phyloP scores from a whole-genome alignment of 2,797 vertebrate genomes.

The Hozukius guyotensis region DNA sequence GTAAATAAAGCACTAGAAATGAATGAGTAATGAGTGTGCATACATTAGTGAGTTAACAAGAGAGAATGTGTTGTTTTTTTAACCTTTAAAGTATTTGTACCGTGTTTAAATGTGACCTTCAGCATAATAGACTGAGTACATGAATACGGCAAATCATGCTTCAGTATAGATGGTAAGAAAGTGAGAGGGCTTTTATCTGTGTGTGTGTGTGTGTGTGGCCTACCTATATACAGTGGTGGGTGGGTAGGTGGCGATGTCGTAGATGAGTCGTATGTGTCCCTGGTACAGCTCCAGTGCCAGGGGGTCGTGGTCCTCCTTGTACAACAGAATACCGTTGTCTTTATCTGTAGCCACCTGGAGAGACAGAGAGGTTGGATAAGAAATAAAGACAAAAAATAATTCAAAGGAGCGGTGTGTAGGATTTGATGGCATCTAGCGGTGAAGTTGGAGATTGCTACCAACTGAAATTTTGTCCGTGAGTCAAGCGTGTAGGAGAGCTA shows the following conservation, averaged over 20 bases:
- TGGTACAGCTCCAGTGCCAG: conserved; percentile 95
- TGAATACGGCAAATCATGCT: not conserved
- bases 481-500: too few species aligned
- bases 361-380: not conserved
- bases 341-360: conserved; percentile 93
- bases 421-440: not conserved
- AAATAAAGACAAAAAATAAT: not conserved
- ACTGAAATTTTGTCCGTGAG: not conserved
- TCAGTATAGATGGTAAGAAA: not conserved
- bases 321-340: conserved; percentile 93
- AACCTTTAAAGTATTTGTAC: not conserved
- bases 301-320: conserved; percentile 95
- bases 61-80: not conserved
- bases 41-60: not conserved
- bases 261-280: conserved; percentile 94
- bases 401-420: not conserved
- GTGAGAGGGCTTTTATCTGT: not conserved
- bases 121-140: not conserved
- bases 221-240: conserved; percentile 85
- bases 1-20: not conserved
- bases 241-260: conserved; percentile 91
- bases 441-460: too few species aligned
- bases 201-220: not conserved
- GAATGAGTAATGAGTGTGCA: not conserved
- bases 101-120: not conserved